These are phyloP conservation scores for Rousettus leschenaultii DNA, from an alignment of 2,113 vertebrate species.

Conservation along the genomic window DNA sequence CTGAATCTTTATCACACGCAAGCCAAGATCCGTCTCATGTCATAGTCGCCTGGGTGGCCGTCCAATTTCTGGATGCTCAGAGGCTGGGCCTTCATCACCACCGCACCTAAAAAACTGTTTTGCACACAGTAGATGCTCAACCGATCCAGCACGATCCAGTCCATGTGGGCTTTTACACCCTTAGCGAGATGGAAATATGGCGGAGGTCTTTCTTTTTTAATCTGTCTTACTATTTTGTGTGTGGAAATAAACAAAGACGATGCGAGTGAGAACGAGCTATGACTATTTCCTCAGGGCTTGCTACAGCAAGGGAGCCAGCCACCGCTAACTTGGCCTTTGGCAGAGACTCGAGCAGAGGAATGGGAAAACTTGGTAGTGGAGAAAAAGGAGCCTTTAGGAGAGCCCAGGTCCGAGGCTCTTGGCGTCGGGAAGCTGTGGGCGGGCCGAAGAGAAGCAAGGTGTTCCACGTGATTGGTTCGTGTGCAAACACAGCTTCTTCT, in stretches of 20 bases:
- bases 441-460: too few relatives aligned
- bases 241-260: neutral
- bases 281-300: neutral
- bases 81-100: neutral
- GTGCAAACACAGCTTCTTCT: neutral
- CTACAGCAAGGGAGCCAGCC: neutral
- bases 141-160: neutral
- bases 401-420: too few relatives aligned
- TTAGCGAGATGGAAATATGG: neutral
- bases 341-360: neutral
- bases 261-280: neutral
- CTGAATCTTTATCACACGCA: neutral
- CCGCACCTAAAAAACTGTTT: neutral
- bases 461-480: neutral
- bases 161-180: accelerated
- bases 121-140: neutral
- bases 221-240: neutral
- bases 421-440: neutral
- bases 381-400: neutral
- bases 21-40: neutral
- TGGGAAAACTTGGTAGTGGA: neutral
- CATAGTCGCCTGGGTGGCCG: too few relatives aligned
- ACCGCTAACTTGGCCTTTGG: neutral
- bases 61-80: neutral
- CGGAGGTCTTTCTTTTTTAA: neutral